phyloP scores from a whole-genome alignment of 2,113 vertebrate genomes.

The Chrysochloris asiatica region DNA sequence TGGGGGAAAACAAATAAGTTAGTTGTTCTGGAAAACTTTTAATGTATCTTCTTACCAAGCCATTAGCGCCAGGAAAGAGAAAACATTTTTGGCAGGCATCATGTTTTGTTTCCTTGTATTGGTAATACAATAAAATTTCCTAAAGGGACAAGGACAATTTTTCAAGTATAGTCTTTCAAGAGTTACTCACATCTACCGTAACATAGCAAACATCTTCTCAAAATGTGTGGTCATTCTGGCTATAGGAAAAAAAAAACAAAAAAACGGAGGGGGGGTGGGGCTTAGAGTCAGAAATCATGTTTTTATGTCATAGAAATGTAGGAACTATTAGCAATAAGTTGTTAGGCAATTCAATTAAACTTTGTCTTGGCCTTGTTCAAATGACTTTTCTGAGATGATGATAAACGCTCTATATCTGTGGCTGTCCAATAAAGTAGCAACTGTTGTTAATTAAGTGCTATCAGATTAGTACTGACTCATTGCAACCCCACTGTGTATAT shows the following conservation, averaged over 20 bases:
- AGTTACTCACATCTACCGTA: neutral
- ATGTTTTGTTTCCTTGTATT: conserved; percentile 5
- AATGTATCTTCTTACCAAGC: neutral
- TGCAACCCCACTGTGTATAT: too few relatives aligned
- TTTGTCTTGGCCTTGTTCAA: neutral
- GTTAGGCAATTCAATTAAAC: neutral
- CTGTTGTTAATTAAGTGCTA: too few relatives aligned
- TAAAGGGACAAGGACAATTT: neutral
- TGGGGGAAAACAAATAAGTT: neutral
- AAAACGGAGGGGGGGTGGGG: too few relatives aligned
- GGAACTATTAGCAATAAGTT: neutral
- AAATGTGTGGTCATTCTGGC: too few relatives aligned
- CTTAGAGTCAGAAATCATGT: neutral
- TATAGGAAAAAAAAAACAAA: too few relatives aligned
- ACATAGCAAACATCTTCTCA: neutral
- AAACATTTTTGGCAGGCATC: neutral
- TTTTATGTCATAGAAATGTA: neutral
- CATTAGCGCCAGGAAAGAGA: neutral
- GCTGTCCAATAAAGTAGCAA: too few relatives aligned
- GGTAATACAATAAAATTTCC: conserved; percentile 13
- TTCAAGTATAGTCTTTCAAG: neutral
- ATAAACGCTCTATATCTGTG: too few relatives aligned
- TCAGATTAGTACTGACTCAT: too few relatives aligned
- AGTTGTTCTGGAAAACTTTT: neutral
- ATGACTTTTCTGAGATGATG: neutral